Evolutionary conservation across 1,140 invertebrate species (phyloP).

Genomic region (Pantala flavescens): DNA sequence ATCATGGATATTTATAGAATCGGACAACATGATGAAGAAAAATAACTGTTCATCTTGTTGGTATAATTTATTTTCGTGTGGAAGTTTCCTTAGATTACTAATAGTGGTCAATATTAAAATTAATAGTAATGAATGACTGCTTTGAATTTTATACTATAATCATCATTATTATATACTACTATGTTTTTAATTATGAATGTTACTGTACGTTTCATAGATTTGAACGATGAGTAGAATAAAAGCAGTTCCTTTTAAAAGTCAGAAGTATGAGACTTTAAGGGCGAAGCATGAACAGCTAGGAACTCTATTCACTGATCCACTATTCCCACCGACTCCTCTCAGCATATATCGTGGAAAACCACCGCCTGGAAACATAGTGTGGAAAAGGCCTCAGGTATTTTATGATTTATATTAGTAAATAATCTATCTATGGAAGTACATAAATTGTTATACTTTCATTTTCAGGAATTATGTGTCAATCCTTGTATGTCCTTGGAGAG

Average conservation of each 20-base stretch:
- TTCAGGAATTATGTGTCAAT: background rate
- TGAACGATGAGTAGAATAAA: background rate
- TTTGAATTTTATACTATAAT: too few relatives aligned
- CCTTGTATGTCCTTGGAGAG: background rate
- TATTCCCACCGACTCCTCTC: background rate
- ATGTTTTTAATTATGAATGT: too few relatives aligned
- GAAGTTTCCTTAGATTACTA: too few relatives aligned
- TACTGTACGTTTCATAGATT: too few relatives aligned
- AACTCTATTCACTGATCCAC: background rate
- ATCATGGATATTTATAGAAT: too few relatives aligned
- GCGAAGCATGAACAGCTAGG: background rate
- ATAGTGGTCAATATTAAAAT: too few relatives aligned
- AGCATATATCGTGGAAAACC: background rate
- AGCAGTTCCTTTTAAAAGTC: background rate
- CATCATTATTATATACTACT: too few relatives aligned
- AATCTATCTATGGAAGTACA: too few relatives aligned
- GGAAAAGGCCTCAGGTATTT: background rate
- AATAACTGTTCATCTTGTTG: too few relatives aligned
- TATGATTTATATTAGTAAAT: background rate
- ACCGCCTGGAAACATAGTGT: background rate
- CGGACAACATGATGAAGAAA: too few relatives aligned
- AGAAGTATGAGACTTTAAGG: background rate
- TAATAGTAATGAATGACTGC: too few relatives aligned
- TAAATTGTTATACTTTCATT: background rate
- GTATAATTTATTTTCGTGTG: too few relatives aligned